Evolutionary conservation across 2,888 invertebrate genomes (phyloP).

Genomic region (Chalcosyrphus nemorum): DNA sequence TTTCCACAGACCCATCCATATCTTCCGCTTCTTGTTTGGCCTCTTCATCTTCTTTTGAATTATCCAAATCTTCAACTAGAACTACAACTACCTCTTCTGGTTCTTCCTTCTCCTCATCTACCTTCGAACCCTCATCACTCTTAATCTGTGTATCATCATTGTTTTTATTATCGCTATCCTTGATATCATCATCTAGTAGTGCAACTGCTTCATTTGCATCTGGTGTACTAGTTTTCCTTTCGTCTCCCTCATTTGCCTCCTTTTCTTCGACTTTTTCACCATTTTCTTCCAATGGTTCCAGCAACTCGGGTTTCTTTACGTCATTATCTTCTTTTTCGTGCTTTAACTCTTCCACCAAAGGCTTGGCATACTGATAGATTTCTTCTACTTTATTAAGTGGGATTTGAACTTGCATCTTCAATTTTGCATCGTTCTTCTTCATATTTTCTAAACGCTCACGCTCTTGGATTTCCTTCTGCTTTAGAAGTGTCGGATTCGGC

Average conservation of each 20-base stretch:
- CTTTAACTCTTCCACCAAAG: slow-evolving; percentile 74
- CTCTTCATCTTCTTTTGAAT: slow-evolving; percentile 66
- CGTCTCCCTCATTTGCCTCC: background rate
- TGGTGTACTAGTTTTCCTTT: background rate
- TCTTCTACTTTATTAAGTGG: slow-evolving; percentile 78
- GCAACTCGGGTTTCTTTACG: background rate
- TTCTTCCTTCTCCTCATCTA: slow-evolving; percentile 53
- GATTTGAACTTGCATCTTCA: slow-evolving; percentile 78
- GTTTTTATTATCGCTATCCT: background rate
- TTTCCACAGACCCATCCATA: slow-evolving; percentile 10
- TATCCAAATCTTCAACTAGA: slow-evolving; percentile 72
- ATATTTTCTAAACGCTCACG: slow-evolving; percentile 79
- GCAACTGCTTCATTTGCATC: background rate
- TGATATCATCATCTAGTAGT: background rate
- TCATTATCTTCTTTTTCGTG: slow-evolving; percentile 15
- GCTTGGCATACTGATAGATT: slow-evolving; percentile 77
- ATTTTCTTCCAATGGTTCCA: background rate
- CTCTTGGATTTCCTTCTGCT: slow-evolving; percentile 78
- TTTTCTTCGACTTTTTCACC: background rate
- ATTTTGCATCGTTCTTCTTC: slow-evolving; percentile 78
- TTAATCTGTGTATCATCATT: background rate
- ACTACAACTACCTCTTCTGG: slow-evolving; percentile 67
- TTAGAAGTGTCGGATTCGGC: slow-evolving; percentile 80
- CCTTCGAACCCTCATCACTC: background rate
- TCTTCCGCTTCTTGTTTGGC: slow-evolving; percentile 29